These are phyloP conservation scores for Bubo bubo DNA, from an alignment of 2,113 vertebrate genomes.

Conservation along the genomic window DNA sequence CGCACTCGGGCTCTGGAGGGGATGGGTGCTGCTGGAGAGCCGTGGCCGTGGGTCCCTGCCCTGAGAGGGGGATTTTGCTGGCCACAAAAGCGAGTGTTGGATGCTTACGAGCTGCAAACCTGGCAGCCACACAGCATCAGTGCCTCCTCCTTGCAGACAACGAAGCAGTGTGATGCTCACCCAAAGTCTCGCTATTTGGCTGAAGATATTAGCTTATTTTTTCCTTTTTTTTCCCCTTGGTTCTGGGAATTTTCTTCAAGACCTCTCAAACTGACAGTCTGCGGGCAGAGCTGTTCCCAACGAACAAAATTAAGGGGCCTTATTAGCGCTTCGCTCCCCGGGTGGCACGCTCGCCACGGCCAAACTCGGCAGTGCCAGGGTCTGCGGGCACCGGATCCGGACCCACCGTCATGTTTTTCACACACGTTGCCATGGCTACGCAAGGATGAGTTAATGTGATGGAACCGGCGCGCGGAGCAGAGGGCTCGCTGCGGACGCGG, in stretches of 20 bases:
- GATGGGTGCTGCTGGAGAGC: background rate
- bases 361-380: background rate
- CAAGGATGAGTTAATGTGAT: constrained; percentile 63
- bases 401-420: background rate
- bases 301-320: background rate
- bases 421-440: constrained; percentile 69
- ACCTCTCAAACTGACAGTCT: background rate
- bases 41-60: accelerated
- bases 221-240: background rate
- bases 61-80: background rate
- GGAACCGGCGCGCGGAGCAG: constrained; percentile 47
- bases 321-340: background rate
- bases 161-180: background rate
- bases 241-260: background rate
- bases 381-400: accelerated
- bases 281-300: background rate
- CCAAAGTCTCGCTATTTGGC: background rate
- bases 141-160: background rate
- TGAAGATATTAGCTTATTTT: background rate
- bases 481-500: background rate
- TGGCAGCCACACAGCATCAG: accelerated
- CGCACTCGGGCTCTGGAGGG: accelerated
- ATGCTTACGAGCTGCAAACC: background rate
- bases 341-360: accelerated
- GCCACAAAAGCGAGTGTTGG: accelerated